Conservation (phyloP, 1,140 invertebrate genomes). For the Neodiprion lecontei region DNA sequence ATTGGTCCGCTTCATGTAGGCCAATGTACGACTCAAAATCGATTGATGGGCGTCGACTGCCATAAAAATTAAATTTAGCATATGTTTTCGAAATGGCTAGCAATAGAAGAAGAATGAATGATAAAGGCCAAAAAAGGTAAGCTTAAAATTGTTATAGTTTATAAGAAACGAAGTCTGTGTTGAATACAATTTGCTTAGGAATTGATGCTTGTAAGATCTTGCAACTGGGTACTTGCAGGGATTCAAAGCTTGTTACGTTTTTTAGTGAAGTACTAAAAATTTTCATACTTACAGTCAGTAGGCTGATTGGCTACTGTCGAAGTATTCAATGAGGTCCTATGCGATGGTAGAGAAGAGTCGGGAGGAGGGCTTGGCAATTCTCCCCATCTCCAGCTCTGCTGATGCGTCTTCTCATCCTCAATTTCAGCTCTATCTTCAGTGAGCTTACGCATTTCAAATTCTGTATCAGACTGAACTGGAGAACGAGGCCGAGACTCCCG, state of each 20-base stretch:
- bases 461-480: conserved; percentile 92
- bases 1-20: conserved; percentile 87
- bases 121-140: too few species aligned
- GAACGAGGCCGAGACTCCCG: conserved; percentile 75
- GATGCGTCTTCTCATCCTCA: conserved; percentile 62
- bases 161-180: not conserved
- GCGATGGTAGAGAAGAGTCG: conserved; percentile 41
- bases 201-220: not conserved
- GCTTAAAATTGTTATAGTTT: too few species aligned
- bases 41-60: conserved; percentile 71
- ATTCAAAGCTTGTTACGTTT: not conserved
- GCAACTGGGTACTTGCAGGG: not conserved
- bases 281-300: conserved; percentile 43
- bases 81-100: not conserved
- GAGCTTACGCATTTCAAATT: conserved; percentile 83
- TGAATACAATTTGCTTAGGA: not conserved
- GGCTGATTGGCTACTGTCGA: conserved; percentile 34
- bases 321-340: conserved; percentile 46
- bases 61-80: conserved; percentile 30
- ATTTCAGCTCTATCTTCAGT: conserved; percentile 61
- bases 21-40: conserved; percentile 89
- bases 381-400: conserved; percentile 95
- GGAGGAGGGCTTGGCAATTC: conserved; percentile 78
- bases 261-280: conserved; percentile 10
- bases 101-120: too few species aligned